Percentiles rank a stretch among this genome's conserved stretches.
These are phyloP conservation scores for Odontamblyopus lacepedii DNA, from an alignment of 2,797 vertebrate species.

Conservation along the genomic window DNA sequence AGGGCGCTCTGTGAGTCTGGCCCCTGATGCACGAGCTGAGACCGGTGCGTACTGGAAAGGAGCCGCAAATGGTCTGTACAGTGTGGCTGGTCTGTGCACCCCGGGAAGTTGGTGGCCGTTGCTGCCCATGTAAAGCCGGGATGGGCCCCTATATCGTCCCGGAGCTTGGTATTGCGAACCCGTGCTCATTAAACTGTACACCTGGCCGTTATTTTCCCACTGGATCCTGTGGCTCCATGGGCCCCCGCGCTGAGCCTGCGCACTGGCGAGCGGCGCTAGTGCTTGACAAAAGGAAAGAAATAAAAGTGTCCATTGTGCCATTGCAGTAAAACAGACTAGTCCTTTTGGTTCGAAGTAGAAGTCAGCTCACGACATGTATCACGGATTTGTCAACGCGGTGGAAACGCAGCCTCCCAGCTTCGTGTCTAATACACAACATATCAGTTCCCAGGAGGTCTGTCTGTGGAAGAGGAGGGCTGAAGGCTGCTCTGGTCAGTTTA, in stretches of 20 bases:
- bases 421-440: constrained; percentile 52
- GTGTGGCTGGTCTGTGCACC: constrained; percentile 32
- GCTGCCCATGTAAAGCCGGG: constrained; percentile 65
- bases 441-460: constrained; percentile 43
- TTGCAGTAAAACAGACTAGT: constrained; percentile 43
- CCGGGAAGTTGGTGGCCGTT: constrained; percentile 56
- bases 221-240: constrained; percentile 79
- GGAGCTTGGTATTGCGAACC: constrained; percentile 71
- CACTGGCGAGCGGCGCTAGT: constrained; percentile 51
- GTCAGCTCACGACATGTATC: constrained; percentile 24
- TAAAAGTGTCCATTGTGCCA: constrained; percentile 66
- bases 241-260: constrained; percentile 58
- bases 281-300: constrained; percentile 63
- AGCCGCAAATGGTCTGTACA: neutral
- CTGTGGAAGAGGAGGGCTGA: constrained; percentile 52
- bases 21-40: constrained; percentile 29
- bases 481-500: constrained; percentile 43
- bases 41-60: constrained; percentile 25
- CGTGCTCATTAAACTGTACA: constrained; percentile 79
- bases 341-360: neutral
- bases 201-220: constrained; percentile 82
- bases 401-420: constrained; percentile 35
- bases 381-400: constrained; percentile 21
- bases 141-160: constrained; percentile 53
- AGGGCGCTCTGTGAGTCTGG: constrained; percentile 41